Evolutionary conservation across 2,113 vertebrate genomes (phyloP), one percentile per base, ranked within the genome.

Genomic region (Apus apus): DNA sequence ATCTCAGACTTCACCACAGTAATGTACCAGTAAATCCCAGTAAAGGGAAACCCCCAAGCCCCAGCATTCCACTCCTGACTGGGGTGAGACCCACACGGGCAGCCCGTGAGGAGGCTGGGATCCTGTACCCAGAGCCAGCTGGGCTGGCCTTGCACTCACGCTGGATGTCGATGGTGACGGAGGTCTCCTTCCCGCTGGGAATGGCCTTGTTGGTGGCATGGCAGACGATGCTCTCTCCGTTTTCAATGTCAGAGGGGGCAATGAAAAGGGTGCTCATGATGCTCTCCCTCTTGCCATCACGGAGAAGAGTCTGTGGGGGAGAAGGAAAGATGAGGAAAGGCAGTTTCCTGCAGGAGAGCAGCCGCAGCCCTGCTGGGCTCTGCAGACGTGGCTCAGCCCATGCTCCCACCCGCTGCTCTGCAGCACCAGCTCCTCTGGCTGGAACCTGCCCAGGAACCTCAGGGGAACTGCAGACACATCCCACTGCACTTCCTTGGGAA

Each of bases 111-210:
- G 43, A 48, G 43, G 23, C 3, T 0, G 23, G 15, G 50, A 13
- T 29, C 3, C n/a, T 11, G 56, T 7, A 5, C 54, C 3, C 70
- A 6, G 34, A 3, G 58, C 21, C 1, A 34, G 66, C 50, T 20
- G 8, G 2, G 56, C n/a, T 0, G 2, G 30, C 26, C 0, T 48
- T 1, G 43, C 43, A 98, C 99, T 99, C 97, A 99, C 99, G 99
- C 75, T 99, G 99, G 97, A 99, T 99, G 96, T 99, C 99, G 1
- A 99, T 99, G 45, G 99, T 99, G 97, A 99, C 99, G 0, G 99
- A 98, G 12, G 99, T 99, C 98, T 99, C 99, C 95, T 99, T 99
- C 72, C 99, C 99, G 0, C 98, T 98, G 27, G 99, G 99, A 66
- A 99, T 97, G 45, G 99, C 99, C 95, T 99, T 99, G 98, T 99